Conservation (phyloP, 2,888 invertebrate genomes). For the Torymus aiolomorphi region DNA sequence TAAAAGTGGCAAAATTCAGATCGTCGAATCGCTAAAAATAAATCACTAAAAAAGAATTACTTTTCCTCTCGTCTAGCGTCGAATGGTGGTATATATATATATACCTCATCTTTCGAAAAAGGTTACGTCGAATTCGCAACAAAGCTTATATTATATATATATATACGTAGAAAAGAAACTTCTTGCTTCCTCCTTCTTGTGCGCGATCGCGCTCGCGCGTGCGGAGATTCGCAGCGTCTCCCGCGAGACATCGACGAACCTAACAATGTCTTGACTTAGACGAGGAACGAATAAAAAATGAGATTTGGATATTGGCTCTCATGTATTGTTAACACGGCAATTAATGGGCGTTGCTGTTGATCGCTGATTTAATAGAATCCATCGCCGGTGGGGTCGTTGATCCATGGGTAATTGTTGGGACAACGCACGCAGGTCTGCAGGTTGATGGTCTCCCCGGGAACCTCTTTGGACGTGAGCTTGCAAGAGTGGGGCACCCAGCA, state of each 20-base stretch:
- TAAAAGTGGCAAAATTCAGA: conserved; percentile 31
- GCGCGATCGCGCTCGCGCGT: conserved; percentile 1
- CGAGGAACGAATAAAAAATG: conserved; percentile 42
- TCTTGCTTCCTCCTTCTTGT: conserved; percentile 7
- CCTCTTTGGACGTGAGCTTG: conserved; percentile 93
- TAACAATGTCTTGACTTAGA: conserved; percentile 48
- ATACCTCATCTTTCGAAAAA: conserved; percentile 2
- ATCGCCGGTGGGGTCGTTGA: conserved; percentile 93
- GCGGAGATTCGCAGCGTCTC: conserved; percentile 54
- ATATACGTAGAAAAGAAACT: conserved; percentile 12
- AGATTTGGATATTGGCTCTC: conserved; percentile 25
- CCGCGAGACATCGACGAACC: conserved; percentile 44
- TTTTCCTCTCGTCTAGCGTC: conserved; percentile 33
- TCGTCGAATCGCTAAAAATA: conserved; percentile 35
- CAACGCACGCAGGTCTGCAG: conserved; percentile 95
- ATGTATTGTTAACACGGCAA: conserved; percentile 4
- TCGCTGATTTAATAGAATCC: conserved; percentile 89
- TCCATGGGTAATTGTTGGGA: conserved; percentile 96
- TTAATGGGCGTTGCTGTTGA: neutral
- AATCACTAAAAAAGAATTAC: conserved; percentile 33
- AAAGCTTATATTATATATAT: neutral
- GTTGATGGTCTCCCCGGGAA: conserved; percentile 95
- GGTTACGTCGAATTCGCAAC: conserved; percentile 19
- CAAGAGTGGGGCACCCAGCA: conserved; percentile 94
- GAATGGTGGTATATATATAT: neutral